Evolutionary conservation across 2,888 invertebrate genomes (phyloP).

Genomic region (Lasius platythorax): DNA sequence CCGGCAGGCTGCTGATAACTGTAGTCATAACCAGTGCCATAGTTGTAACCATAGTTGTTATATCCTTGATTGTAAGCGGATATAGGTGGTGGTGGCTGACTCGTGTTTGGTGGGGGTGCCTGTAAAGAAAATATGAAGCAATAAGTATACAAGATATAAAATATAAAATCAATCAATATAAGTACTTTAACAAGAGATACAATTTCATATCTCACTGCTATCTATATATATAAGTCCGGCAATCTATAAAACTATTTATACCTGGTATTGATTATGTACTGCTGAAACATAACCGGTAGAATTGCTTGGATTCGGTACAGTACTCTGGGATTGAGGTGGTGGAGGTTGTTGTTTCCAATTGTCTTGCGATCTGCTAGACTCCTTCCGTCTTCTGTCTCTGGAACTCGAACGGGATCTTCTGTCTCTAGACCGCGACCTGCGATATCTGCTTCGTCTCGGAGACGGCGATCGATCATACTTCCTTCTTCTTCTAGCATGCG

Average conservation of each 20-base stretch:
- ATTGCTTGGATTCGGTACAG: conserved; percentile 72
- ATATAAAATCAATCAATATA: neutral
- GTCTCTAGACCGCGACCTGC: conserved; percentile 82
- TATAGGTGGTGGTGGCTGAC: conserved; percentile 83
- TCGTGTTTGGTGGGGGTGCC: conserved; percentile 83
- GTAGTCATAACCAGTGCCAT: conserved; percentile 82
- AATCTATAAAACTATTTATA: conserved; percentile 57
- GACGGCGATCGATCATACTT: conserved; percentile 84
- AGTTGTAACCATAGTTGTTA: conserved; percentile 83
- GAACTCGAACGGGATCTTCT: conserved; percentile 81
- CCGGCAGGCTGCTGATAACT: conserved; percentile 81
- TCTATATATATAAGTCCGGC: neutral
- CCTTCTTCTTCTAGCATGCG: conserved; percentile 80
- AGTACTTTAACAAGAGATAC: neutral
- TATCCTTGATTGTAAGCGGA: conserved; percentile 82
- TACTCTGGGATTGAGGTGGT: conserved; percentile 70
- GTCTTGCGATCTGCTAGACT: conserved; percentile 75
- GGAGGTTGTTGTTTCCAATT: conserved; percentile 80
- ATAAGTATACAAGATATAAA: neutral
- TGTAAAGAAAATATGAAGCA: conserved; percentile 53
- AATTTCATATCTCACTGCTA: neutral
- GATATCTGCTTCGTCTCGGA: conserved; percentile 82
- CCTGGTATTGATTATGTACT: conserved; percentile 84
- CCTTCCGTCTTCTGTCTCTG: conserved; percentile 82
- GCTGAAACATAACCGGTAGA: conserved; percentile 77